Evolutionary conservation across 2,797 vertebrate species (phyloP).

Genomic region (Sebastes aleutianus): DNA sequence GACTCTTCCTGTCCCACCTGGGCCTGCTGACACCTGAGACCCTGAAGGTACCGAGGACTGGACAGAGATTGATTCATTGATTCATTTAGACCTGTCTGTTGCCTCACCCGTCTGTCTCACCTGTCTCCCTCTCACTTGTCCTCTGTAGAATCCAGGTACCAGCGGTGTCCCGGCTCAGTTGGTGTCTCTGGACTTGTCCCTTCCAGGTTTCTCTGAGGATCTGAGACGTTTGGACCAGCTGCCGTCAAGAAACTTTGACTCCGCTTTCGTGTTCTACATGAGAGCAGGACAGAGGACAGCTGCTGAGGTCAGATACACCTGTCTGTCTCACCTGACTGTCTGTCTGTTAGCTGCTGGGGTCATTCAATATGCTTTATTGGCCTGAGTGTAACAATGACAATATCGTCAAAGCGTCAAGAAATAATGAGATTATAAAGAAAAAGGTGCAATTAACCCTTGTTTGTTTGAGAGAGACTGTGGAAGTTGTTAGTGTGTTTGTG

Average conservation of each 20-base stretch:
- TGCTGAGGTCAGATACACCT: constrained; percentile 82
- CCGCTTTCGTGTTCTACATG: constrained; percentile 93
- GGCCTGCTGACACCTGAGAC: constrained; percentile 86
- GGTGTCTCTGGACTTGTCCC: constrained; percentile 89
- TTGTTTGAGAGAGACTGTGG: no score
- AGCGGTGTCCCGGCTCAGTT: constrained; percentile 90
- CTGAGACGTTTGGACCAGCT: constrained; percentile 89
- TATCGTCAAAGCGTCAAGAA: no score
- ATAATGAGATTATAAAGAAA: no score
- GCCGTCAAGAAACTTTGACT: constrained; percentile 89
- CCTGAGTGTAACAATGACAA: no score
- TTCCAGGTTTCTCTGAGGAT: constrained; percentile 91
- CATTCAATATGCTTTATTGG: no score
- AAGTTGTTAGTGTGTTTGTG: no score
- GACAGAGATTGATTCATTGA: neutral
- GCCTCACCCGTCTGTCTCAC: neutral
- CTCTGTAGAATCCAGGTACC: constrained; percentile 58
- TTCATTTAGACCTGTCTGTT: no score
- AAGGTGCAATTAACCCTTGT: no score
- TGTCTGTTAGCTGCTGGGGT: constrained; percentile 63
- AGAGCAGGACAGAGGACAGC: constrained; percentile 91
- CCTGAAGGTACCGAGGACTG: constrained; percentile 38
- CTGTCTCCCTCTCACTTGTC: neutral
- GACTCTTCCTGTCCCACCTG: constrained; percentile 92
- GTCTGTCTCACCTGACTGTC: neutral